phyloP scores from a whole-genome alignment of 1,140 invertebrate genomes.

The Stegodyphus mimosarum region DNA sequence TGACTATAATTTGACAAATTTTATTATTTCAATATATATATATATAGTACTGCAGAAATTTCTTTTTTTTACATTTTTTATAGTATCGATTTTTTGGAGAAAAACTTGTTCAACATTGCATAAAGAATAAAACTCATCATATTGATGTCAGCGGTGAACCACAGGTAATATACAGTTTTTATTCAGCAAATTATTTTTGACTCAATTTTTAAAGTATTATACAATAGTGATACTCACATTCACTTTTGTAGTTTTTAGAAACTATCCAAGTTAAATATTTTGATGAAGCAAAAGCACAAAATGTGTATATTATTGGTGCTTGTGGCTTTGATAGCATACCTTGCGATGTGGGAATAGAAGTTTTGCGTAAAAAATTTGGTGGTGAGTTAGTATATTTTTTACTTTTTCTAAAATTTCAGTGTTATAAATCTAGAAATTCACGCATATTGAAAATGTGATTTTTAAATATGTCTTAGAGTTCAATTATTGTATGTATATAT shows the following conservation, averaged over 20 bases:
- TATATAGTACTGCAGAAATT: neutral
- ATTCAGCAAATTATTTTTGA: neutral
- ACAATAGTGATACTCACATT: neutral
- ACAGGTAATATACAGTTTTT: constrained; percentile 71
- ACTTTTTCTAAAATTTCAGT: no score
- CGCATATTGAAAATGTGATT: no score
- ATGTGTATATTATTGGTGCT: constrained; percentile 85
- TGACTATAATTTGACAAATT: neutral
- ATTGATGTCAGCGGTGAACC: constrained; percentile 93
- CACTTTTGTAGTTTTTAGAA: constrained; percentile 77
- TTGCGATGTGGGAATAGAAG: constrained; percentile 86
- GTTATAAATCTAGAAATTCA: no score
- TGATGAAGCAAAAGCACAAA: constrained; percentile 79
- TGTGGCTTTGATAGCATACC: constrained; percentile 93
- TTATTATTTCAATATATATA: neutral
- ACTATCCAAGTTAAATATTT: constrained; percentile 84
- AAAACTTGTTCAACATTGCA: constrained; percentile 89
- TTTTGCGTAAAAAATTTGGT: constrained; percentile 79
- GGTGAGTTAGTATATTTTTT: constrained; percentile 1
- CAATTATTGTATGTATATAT: no score
- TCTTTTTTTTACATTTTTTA: constrained; percentile 6
- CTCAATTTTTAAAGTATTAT: neutral
- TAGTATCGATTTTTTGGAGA: constrained; percentile 88
- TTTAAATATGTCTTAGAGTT: no score
- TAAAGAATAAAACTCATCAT: constrained; percentile 83